Evolutionary conservation across 2,888 invertebrate genomes (phyloP).

Genomic region (Oscheius sp.): DNA sequence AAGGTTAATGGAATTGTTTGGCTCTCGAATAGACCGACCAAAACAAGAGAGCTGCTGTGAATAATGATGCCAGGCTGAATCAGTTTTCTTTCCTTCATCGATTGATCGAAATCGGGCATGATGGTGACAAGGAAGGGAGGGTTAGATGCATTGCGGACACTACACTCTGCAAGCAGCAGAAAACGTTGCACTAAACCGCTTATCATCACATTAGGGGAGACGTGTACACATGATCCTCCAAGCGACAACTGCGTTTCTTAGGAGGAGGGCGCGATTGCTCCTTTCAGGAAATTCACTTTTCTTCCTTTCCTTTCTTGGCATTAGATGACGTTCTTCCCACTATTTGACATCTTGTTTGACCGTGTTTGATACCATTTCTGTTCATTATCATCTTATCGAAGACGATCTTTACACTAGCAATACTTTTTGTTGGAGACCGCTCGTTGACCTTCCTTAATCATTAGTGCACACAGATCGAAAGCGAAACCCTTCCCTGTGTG

Average conservation of each 20-base stretch:
- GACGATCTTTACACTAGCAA: no score
- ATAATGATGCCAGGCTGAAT: constrained; percentile 26
- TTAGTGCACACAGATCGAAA: no score
- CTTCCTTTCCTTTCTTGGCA: no score
- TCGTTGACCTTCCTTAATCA: no score
- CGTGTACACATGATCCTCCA: constrained; percentile 32
- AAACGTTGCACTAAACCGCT: constrained; percentile 37
- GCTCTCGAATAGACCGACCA: background rate
- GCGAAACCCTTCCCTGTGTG: no score
- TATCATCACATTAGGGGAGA: constrained; percentile 34
- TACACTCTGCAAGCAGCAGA: constrained; percentile 33
- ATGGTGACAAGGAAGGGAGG: constrained; percentile 1
- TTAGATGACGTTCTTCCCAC: no score
- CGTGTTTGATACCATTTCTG: no score
- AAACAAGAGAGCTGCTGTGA: constrained; percentile 1
- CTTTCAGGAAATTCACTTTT: no score
- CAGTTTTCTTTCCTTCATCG: constrained; percentile 15
- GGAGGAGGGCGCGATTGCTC: no score
- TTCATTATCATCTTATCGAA: no score
- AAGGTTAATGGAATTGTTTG: background rate
- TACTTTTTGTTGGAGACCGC: no score
- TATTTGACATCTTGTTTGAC: no score
- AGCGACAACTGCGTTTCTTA: background rate
- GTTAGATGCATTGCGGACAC: constrained; percentile 26
- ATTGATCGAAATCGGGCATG: constrained; percentile 35